A percentile compares a stretch with the other conserved stretches of the same genome.
These are phyloP conservation scores for Schizopygopsis malacanthus DNA, from an alignment of 2,797 vertebrate species.

Conservation along the genomic window DNA sequence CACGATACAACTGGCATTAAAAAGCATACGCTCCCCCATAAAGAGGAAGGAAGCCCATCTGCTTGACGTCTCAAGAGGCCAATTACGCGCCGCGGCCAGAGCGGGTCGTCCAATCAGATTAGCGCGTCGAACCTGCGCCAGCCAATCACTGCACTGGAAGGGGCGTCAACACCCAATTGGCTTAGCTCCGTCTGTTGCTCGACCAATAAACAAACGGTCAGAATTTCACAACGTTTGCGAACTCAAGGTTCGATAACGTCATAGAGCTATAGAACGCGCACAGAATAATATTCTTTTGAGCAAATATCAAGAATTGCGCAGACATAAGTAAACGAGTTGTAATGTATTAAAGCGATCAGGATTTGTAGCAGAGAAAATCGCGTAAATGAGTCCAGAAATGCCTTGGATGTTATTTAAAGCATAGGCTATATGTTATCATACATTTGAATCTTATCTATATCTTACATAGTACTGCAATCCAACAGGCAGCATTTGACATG, in stretches of 20 bases:
- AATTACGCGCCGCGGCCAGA: slow-evolving; percentile 12
- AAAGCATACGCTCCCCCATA: slow-evolving; percentile 48
- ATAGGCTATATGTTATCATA: background rate
- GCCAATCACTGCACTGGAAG: slow-evolving; percentile 42
- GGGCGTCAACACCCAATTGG: slow-evolving; percentile 19
- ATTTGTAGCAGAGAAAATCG: background rate
- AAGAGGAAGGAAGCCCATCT: slow-evolving; percentile 64
- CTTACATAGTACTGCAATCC: background rate
- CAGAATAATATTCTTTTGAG: slow-evolving; percentile 11
- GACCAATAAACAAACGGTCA: slow-evolving; percentile 42
- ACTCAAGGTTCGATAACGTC: slow-evolving; percentile 48
- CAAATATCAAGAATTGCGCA: slow-evolving; percentile 22
- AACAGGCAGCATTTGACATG: background rate
- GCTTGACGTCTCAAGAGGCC: slow-evolving; percentile 52
- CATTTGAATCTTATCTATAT: background rate
- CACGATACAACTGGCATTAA: slow-evolving; percentile 49
- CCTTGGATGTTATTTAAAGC: background rate
- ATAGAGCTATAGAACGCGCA: slow-evolving; percentile 47
- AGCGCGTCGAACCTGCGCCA: background rate
- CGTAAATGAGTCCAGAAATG: slow-evolving; percentile 22
- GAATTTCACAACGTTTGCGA: background rate
- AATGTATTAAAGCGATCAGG: background rate
- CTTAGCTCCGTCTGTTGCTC: background rate
- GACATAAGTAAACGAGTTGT: slow-evolving; percentile 17
- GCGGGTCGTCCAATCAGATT: slow-evolving; percentile 39